Evolutionary conservation across 2,888 invertebrate genomes (phyloP).

Genomic region (Zaprionus bogoriensis): DNA sequence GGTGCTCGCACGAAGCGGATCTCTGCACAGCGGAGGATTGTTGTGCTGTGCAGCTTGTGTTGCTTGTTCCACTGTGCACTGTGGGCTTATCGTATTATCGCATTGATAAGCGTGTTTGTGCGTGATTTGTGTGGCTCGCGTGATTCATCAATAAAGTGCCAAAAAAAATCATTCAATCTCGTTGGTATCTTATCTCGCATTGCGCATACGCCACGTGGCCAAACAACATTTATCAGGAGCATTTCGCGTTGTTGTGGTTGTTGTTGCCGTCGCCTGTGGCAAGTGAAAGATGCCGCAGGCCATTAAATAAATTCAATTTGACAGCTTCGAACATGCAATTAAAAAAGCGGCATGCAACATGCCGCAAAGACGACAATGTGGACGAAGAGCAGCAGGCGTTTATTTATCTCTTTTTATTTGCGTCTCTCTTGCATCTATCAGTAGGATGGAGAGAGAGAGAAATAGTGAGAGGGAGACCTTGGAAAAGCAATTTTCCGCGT

Average conservation of each 20-base stretch:
- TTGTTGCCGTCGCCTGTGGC: slow-evolving; percentile 7
- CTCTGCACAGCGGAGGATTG: slow-evolving; percentile 11
- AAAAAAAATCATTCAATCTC: slow-evolving; percentile 11
- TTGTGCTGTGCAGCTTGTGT: neutral
- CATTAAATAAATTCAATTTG: slow-evolving; percentile 45
- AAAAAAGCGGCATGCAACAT: slow-evolving; percentile 42
- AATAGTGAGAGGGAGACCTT: slow-evolving; percentile 30
- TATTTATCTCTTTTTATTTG: slow-evolving; percentile 13
- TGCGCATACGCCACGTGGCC: slow-evolving; percentile 28
- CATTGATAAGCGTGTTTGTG: slow-evolving; percentile 17
- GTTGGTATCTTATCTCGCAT: slow-evolving; percentile 29
- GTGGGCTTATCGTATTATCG: slow-evolving; percentile 1
- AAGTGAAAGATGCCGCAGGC: slow-evolving; percentile 29
- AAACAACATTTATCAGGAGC: slow-evolving; percentile 4
- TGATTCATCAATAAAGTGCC: slow-evolving; percentile 28
- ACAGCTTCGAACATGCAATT: slow-evolving; percentile 45
- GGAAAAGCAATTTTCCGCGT: slow-evolving; percentile 54
- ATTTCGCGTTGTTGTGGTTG: neutral
- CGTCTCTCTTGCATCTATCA: slow-evolving; percentile 15
- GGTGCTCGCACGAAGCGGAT: slow-evolving; percentile 20
- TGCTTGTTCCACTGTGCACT: slow-evolving; percentile 14
- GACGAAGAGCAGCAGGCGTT: slow-evolving; percentile 12
- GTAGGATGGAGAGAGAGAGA: slow-evolving; percentile 11
- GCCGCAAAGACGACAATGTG: neutral
- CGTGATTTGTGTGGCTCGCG: slow-evolving; percentile 11